Conservation (phyloP, 2,888 invertebrate genomes). For the Hydraecia micacea region DNA sequence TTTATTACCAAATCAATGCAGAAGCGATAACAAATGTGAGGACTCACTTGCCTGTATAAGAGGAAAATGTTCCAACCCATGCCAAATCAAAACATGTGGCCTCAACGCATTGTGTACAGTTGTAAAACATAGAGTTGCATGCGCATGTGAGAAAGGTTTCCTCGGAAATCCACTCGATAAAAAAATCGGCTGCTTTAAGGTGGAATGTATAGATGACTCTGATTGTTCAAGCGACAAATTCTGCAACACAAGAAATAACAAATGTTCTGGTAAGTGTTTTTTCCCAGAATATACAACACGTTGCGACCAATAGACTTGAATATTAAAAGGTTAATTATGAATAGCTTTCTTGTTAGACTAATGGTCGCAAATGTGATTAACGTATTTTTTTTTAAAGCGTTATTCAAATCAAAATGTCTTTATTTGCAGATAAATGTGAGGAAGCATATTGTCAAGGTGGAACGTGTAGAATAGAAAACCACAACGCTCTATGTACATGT, state of each 20-base stretch:
- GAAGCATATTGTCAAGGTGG: slow-evolving; percentile 95
- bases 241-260: slow-evolving; percentile 94
- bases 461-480: slow-evolving; percentile 93
- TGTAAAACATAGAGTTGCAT: slow-evolving; percentile 93
- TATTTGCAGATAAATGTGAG: slow-evolving; percentile 94
- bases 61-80: slow-evolving; percentile 95
- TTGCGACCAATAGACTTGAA: slow-evolving; percentile 1
- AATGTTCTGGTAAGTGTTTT: slow-evolving; percentile 93
- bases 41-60: slow-evolving; percentile 93
- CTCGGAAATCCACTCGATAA: slow-evolving; percentile 95
- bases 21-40: slow-evolving; percentile 93
- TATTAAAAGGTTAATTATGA: not conserved
- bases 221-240: slow-evolving; percentile 94
- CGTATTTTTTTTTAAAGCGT: not conserved
- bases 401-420: slow-evolving; percentile 15
- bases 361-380: not conserved
- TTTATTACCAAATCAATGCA: slow-evolving; percentile 94
- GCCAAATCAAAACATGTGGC: slow-evolving; percentile 93
- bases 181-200: slow-evolving; percentile 96
- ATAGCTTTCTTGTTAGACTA: not conserved
- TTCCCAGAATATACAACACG: not conserved
- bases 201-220: slow-evolving; percentile 94
- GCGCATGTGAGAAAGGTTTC: slow-evolving; percentile 95
- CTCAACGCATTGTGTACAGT: slow-evolving; percentile 94
- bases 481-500: slow-evolving; percentile 94